Percentiles rank a stretch among this genome's conserved stretches.
Conservation (phyloP, 1,140 invertebrate genomes). For the Xylocopa sonorina region DNA sequence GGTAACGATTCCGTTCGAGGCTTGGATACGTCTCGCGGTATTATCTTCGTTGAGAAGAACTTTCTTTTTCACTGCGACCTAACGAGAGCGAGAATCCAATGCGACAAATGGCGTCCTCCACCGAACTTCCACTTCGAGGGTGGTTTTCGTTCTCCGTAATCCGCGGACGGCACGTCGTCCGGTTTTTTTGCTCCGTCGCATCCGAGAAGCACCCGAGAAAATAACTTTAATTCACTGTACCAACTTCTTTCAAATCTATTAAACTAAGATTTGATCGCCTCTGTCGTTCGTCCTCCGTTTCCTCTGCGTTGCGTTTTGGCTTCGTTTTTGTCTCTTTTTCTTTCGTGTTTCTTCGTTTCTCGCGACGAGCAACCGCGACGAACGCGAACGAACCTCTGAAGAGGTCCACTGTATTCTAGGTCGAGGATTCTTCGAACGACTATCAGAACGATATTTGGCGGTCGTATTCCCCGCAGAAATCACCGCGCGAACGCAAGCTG, state of each 20-base stretch:
- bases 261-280: constrained; percentile 43
- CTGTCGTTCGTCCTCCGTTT: constrained; percentile 37
- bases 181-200: background rate
- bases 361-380: background rate
- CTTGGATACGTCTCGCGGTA: too few species aligned
- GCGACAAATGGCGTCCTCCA: constrained; percentile 41
- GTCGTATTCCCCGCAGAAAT: constrained; percentile 39
- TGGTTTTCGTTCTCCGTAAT: constrained; percentile 20
- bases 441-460: constrained; percentile 12
- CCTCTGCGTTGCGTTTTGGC: background rate
- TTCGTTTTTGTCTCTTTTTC: too few species aligned
- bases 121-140: background rate
- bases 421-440: too few species aligned
- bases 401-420: too few species aligned
- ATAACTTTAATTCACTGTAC: constrained; percentile 39
- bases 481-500: background rate
- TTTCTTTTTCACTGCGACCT: background rate
- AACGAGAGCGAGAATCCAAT: constrained; percentile 17
- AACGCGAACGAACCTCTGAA: too few species aligned
- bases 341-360: background rate
- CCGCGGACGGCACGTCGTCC: background rate
- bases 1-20: too few species aligned
- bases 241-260: constrained; percentile 36
- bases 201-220: constrained; percentile 16
- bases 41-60: too few species aligned